phyloP scores from a whole-genome alignment of 1,140 invertebrate species.

The Zaprionus africanus region DNA sequence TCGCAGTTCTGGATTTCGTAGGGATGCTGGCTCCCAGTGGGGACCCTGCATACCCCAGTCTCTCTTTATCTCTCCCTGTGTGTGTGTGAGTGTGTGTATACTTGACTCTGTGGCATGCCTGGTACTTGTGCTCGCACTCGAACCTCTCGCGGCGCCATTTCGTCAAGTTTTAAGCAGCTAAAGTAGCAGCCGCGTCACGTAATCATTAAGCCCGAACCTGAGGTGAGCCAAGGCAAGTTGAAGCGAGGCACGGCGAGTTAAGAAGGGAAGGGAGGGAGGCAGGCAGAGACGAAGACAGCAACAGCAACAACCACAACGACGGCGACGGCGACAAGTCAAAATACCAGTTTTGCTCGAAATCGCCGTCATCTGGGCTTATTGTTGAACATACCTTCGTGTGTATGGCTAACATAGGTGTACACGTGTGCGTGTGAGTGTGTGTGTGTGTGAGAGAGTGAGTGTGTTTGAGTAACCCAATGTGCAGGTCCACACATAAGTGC shows the following conservation, averaged over 20 bases:
- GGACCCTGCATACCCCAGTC: background rate
- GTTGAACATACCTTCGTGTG: constrained; percentile 6
- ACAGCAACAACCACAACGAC: background rate
- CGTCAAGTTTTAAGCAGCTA: constrained; percentile 38
- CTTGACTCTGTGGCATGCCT: constrained; percentile 18
- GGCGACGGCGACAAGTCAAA: constrained; percentile 26
- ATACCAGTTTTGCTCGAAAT: constrained; percentile 46
- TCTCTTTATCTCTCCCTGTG: background rate
- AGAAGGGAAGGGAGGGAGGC: background rate
- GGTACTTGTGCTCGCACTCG: constrained; percentile 20
- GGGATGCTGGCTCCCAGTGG: constrained; percentile 9
- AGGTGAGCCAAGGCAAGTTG: background rate
- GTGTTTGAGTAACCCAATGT: constrained; percentile 22
- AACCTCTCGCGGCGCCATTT: constrained; percentile 28
- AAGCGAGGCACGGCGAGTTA: background rate
- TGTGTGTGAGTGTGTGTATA: constrained; percentile 13
- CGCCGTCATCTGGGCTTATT: constrained; percentile 11
- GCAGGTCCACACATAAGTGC: constrained; percentile 2
- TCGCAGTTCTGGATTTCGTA: constrained; percentile 4
- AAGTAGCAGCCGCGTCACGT: constrained; percentile 52
- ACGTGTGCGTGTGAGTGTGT: constrained; percentile 12
- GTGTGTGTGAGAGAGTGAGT: constrained; percentile 22
- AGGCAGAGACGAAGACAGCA: background rate
- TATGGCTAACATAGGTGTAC: constrained; percentile 10
- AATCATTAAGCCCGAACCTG: constrained; percentile 50